Conservation (phyloP, 2,888 invertebrate species). For the Hemithea aestivaria region DNA sequence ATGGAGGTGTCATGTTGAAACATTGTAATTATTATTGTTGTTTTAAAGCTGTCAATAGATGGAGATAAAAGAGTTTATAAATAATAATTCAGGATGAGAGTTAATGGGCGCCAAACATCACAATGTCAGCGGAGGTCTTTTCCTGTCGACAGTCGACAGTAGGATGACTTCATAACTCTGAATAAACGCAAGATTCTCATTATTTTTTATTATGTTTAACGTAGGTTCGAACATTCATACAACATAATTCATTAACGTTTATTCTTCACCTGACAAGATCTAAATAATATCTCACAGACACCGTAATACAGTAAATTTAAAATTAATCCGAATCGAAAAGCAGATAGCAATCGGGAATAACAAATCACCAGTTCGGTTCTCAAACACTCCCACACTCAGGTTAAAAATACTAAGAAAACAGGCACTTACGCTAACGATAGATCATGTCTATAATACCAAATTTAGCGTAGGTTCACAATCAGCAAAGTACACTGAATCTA, state of each 20-base stretch:
- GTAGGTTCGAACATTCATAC: constrained; percentile 15
- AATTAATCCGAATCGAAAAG: no score
- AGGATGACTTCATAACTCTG: constrained; percentile 32
- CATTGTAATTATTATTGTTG: constrained; percentile 19
- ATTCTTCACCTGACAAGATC: constrained; percentile 16
- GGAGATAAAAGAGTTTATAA: constrained; percentile 35
- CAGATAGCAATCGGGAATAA: no score
- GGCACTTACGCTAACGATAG: no score
- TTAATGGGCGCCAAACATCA: constrained; percentile 43
- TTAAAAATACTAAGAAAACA: no score
- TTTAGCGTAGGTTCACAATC: constrained; percentile 15
- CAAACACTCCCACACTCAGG: no score
- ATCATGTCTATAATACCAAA: constrained; percentile 17
- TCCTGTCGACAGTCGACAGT: constrained; percentile 30
- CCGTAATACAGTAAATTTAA: neutral
- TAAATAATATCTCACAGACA: neutral
- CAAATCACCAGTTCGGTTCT: no score
- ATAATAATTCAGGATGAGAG: constrained; percentile 42
- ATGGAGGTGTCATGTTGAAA: constrained; percentile 19
- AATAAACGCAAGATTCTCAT: constrained; percentile 31
- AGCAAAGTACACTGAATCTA: constrained; percentile 15
- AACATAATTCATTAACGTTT: constrained; percentile 15
- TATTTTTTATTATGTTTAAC: constrained; percentile 18
- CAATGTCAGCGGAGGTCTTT: constrained; percentile 46
- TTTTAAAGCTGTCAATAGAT: constrained; percentile 27